Conservation (phyloP, 2,888 invertebrate species). For the Campopleginae sp. region DNA sequence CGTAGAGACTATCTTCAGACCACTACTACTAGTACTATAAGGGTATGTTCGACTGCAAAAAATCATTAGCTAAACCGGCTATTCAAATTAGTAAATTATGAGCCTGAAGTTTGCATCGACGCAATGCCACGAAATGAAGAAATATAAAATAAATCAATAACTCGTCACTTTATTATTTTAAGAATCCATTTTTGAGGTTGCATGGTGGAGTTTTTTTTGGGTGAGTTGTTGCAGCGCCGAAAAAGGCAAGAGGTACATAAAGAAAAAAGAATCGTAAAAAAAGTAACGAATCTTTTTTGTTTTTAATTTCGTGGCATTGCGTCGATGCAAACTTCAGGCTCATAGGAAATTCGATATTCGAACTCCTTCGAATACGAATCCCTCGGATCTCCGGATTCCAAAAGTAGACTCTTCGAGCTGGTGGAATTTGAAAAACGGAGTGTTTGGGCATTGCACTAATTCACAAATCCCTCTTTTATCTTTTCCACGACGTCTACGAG, state of each 20-base stretch:
- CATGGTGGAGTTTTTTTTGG: too few species aligned
- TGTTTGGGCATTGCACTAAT: conserved; percentile 21
- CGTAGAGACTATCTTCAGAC: neutral
- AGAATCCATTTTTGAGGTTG: too few species aligned
- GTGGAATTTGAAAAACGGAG: conserved; percentile 10
- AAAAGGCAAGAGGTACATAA: too few species aligned
- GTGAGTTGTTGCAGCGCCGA: too few species aligned
- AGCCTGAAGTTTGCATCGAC: too few species aligned
- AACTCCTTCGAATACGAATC: neutral
- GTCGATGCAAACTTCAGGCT: too few species aligned
- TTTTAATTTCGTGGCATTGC: too few species aligned
- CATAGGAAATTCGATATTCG: conserved; percentile 46
- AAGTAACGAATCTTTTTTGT: too few species aligned
- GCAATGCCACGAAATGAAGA: too few species aligned
- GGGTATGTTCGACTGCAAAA: conserved; percentile 63
- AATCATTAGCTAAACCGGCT: conserved; percentile 59
- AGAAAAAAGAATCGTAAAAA: too few species aligned
- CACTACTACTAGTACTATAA: conserved; percentile 1
- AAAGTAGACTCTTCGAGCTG: conserved; percentile 19
- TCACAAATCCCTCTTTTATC: neutral
- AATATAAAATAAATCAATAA: too few species aligned
- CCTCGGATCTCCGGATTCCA: neutral
- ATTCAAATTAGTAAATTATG: conserved; percentile 59
- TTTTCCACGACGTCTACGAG: conserved; percentile 9
- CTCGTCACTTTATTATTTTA: too few species aligned